Evolutionary conservation across 1,140 invertebrate genomes (phyloP), one percentile per base, ranked within the genome.

Genomic region (Vanessa tameamea): DNA sequence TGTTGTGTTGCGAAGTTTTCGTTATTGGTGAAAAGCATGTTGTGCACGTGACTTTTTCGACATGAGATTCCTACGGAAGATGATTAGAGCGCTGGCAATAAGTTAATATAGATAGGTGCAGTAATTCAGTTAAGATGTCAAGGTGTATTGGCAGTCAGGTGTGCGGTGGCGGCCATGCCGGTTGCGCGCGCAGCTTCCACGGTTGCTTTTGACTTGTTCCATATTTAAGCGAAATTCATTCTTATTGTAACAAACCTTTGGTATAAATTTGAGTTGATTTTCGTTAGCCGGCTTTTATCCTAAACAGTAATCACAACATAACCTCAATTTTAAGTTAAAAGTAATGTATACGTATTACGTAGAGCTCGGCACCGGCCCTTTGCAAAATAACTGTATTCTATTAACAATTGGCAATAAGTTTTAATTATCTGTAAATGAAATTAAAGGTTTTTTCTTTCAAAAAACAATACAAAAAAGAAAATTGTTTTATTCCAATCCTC

Each of bases 221-320:
- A 64, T 72, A 69, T 77, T 73, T 83, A 80, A 80, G 74, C 86
- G 78, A 89, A 77, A 87, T 78, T 87, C 78, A 78, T 76, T 82
- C 85, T 82, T 91, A 90, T 84, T 73, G 47, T 71, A 72, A 65
- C 66, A 75, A 73, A 77, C 71, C 74, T 87, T 87, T 80, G 81
- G 84, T 84, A 72, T 74, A 23, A 81, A 82, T 86, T 86, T 80
- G 69, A 73, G 20, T 75, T 77, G 20, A 75, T 63, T 53, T 74
- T 78, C 75, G 65, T 64, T 80, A 74, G 77, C 85, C 88, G 87
- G 87, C 84, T 83, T 89, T 87, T 89, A 77, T 77, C 75, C 82
- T 81, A 86, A 89, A 89, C 84, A 84, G 85, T 86, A 89, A 89
- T 88, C 87, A 92, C 87, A 92, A 92, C 89, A 92, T 92, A 92